Percentiles rank a stretch among this genome's conserved stretches.
Evolutionary conservation across 2,113 vertebrate species (phyloP).

Genomic region (Pseudorectes ferrugineus): DNA sequence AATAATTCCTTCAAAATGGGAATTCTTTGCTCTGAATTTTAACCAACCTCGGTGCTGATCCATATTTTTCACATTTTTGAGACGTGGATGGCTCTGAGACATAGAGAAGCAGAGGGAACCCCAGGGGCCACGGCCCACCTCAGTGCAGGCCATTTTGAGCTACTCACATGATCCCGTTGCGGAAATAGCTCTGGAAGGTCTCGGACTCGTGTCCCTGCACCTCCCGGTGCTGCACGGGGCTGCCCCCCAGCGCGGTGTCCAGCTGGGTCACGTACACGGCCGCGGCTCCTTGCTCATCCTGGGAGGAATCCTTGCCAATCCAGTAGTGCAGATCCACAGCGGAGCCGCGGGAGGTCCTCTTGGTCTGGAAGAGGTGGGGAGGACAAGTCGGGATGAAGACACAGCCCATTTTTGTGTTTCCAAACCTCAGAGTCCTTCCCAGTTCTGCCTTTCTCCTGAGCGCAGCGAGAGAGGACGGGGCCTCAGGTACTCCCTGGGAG

Average conservation of each 20-base stretch:
- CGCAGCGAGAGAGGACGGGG: not conserved
- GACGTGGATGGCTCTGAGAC: accelerated
- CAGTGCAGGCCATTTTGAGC: accelerated
- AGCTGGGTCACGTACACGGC: conserved; percentile 82
- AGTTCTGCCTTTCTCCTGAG: not conserved
- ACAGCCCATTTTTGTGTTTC: not conserved
- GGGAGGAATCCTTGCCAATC: conserved; percentile 82
- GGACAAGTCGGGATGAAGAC: not conserved
- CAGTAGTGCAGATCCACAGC: conserved; percentile 83
- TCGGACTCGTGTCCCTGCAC: conserved; percentile 81
- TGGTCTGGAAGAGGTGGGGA: conserved; percentile 60
- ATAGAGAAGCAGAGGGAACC: not conserved
- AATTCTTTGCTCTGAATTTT: not conserved
- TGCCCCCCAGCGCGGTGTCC: conserved; percentile 76
- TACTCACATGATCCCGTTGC: conserved; percentile 86
- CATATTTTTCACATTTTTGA: not conserved
- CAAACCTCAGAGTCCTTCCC: not conserved
- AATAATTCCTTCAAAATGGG: not conserved
- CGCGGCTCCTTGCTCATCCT: conserved; percentile 84
- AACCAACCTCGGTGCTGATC: not conserved
- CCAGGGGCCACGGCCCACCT: not conserved
- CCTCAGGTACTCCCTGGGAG: not conserved
- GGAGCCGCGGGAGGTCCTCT: conserved; percentile 12
- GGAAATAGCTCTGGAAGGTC: conserved; percentile 87
- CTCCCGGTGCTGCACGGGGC: conserved; percentile 84